Percentiles rank a stretch among this genome's conserved stretches.
phyloP scores from a whole-genome alignment of 2,113 vertebrate genomes.

The Neopipo cinnamomea region DNA sequence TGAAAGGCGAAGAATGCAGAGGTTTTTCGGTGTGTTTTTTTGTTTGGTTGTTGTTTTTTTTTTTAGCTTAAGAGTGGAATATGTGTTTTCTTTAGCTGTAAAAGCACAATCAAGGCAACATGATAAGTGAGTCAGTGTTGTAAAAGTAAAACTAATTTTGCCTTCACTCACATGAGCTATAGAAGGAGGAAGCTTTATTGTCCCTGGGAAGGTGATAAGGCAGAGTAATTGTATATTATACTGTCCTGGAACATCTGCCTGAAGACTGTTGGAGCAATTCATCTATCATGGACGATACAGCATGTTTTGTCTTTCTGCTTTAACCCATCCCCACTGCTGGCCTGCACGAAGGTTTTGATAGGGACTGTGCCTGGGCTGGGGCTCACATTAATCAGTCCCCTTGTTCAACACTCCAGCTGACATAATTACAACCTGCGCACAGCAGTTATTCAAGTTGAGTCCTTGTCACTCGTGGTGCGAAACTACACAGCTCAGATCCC shows the following conservation, averaged over 20 bases:
- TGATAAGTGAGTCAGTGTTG: conserved; percentile 90
- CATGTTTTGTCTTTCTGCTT: conserved; percentile 82
- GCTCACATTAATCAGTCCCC: conserved; percentile 94
- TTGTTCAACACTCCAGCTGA: conserved; percentile 90
- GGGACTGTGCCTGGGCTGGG: conserved; percentile 86
- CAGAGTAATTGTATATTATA: conserved; percentile 99
- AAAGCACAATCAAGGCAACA: conserved; percentile 82
- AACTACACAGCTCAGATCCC: conserved; percentile 86
- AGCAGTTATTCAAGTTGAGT: conserved; percentile 88
- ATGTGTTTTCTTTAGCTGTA: conserved; percentile 81
- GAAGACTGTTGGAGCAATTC: conserved; percentile 93
- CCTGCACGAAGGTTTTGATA: conserved; percentile 86
- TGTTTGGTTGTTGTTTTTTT: conserved; percentile 42
- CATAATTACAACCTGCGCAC: conserved; percentile 93
- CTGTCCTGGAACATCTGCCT: conserved; percentile 97
- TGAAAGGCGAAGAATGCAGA: background rate
- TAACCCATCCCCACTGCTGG: conserved; percentile 82
- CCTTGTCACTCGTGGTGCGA: conserved; percentile 86
- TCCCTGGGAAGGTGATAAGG: conserved; percentile 98
- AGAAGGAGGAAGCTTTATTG: conserved; percentile 95
- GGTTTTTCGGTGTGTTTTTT: background rate
- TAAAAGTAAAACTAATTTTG: conserved; percentile 98
- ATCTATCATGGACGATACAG: conserved; percentile 87
- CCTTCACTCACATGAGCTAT: conserved; percentile 96
- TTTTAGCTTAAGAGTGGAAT: conserved; percentile 73